Evolutionary conservation across 2,113 vertebrate genomes (phyloP), one percentile per base, ranked within the genome.

Genomic region (Nansenia antarctica): DNA sequence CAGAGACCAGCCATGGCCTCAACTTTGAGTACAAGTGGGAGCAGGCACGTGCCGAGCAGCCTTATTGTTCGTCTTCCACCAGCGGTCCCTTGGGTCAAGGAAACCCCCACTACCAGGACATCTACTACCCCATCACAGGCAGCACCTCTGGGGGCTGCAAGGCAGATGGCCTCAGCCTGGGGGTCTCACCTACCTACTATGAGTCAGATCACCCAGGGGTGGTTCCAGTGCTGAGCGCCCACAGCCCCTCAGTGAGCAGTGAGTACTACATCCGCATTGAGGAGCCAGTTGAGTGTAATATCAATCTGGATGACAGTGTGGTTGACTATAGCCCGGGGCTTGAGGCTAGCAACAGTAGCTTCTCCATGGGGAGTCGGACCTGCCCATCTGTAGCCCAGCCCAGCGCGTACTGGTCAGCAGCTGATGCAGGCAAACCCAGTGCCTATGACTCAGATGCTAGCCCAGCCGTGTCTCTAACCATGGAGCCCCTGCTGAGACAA

Each of bases 1-100:
- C 96, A 0, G 95, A 98, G 88, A 98, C 95, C 1, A 98, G 95
- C 86, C 95, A 92, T 0, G 98, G 98, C 68, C 96, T 99, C 67
- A 97, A 96, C 79, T 98, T 99, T 4, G 98, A 99, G 84, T 99
- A 96, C 86, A 96, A 97, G 79, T 99, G 98, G 98, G 96, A 98
- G 72, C 93, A 93, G 30, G 93, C 92, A 31, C 81, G 90, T 62
- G 87, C 93, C 0, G 95, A 95, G 62, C 89, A 94, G 69, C 94
- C 91, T 1, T 92, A 90, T 0, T 92, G 93, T 0, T 89, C 92
- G 32, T 91, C 89, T 34, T 92, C 86, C 34, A 89, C 90, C 65
- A 92, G 90, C 61, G 93, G 88, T 0, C 81, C 89, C 0, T 83
- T 93, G 37, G 94, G 95, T 54, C 95, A 95, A 18, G 90, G 88